These are phyloP conservation scores for Creontiades dilutus DNA, from an alignment of 2,888 invertebrate genomes.

Conservation along the genomic window DNA sequence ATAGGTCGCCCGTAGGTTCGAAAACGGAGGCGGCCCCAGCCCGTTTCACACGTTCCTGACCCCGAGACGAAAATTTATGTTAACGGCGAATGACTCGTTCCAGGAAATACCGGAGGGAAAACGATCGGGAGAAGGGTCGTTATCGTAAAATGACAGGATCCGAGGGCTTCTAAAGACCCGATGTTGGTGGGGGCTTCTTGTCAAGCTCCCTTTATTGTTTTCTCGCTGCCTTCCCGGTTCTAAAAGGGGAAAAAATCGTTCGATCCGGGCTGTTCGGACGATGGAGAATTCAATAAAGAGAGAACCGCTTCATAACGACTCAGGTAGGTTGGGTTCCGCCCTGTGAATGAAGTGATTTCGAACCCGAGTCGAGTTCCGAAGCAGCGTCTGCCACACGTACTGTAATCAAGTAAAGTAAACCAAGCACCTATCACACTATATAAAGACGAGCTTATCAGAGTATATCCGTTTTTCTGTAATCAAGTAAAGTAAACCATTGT, in stretches of 20 bases:
- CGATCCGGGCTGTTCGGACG: neutral
- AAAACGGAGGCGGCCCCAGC: conserved; percentile 29
- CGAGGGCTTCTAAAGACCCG: neutral
- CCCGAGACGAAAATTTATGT: conserved; percentile 31
- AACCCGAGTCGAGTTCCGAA: too few relatives aligned
- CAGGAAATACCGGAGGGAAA: conserved; percentile 20
- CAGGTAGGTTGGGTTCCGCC: too few relatives aligned
- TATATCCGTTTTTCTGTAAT: too few relatives aligned
- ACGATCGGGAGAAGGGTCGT: conserved; percentile 30
- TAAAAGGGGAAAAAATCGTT: neutral
- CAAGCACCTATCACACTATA: too few relatives aligned
- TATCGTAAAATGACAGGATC: conserved; percentile 41
- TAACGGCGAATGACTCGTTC: conserved; percentile 29
- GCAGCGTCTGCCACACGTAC: too few relatives aligned
- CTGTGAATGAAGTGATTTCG: too few relatives aligned
- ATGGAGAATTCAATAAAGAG: neutral
- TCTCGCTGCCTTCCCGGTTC: neutral
- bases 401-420: too few relatives aligned
- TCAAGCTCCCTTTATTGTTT: conserved; percentile 14
- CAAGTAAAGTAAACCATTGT: too few relatives aligned
- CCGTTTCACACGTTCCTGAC: conserved; percentile 42
- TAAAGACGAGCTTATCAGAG: too few relatives aligned
- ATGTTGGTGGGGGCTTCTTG: neutral
- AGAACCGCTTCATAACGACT: too few relatives aligned
- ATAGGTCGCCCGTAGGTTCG: conserved; percentile 6